Base-by-base conservation (phyloP, 1,140 invertebrate genomes). In the Dendroctonus valens region DNA sequence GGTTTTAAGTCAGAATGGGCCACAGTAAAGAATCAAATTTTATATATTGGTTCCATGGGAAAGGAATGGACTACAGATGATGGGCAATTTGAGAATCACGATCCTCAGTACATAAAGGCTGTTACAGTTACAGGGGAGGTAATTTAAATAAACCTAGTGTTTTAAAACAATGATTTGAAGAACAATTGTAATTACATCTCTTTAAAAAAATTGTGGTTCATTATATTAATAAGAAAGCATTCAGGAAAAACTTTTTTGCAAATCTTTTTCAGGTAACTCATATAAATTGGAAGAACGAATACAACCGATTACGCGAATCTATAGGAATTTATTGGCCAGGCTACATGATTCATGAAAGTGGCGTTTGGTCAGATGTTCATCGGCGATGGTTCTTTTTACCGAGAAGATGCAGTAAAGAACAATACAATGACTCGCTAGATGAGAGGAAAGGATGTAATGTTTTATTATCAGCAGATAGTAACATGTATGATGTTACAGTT, bases 1-100 rank as follows among this genome's bases (percentile, higher is more conserved):
- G 86, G 94, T 37, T 98, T 98, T 76, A 99, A 99, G 79, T 88
- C 91, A 59, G 97, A 99, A 81, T 99, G 97, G 97, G 94, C 94
- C 8, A 91, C 96, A 3, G 90, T 99, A 0, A 97, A 97, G 80
- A 87, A 96, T 79, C 85, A 92, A 59, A 81, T 88, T 9, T 77
- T 99, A 0, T 96, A 93, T 78, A 87, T 99, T 39, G 97, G 97
- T 3, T 96, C 96, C 44, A 89, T 98, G 81, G 96, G 96, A 2
- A 99, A 99, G 81, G 97, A 99, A 80, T 99, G 97, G 97, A 99
- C 97, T 0, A 94, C 93, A 0, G 79, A 86, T 7, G 81, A 80
- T 46, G 97, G 97, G 48, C 87, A 90, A 60, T 90, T 94, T 70
- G 74, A 91, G 67, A 97, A 94, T 78, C 84, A 91, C 72, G 88